These are phyloP conservation scores for Xylocopa sonorina DNA, from an alignment of 1,140 invertebrate genomes.

Conservation along the genomic window DNA sequence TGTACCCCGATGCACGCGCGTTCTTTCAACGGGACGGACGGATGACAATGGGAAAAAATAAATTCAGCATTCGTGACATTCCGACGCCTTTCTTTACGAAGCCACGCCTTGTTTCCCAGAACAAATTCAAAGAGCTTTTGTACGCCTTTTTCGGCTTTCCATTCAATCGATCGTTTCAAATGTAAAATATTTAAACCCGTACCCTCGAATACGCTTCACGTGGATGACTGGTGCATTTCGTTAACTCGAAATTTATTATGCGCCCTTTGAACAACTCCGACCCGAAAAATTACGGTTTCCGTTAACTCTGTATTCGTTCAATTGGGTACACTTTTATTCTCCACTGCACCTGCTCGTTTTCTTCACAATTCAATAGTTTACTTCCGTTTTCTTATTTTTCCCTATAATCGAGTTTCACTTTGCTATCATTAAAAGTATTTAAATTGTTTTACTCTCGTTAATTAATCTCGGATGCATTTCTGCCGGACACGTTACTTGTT, in stretches of 20 bases:
- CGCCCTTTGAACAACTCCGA: too few relatives aligned
- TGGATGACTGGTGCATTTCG: not conserved
- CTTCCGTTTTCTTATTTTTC: not conserved
- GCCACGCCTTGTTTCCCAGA: conserved; percentile 32
- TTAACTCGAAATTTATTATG: not conserved
- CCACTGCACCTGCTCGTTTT: too few relatives aligned
- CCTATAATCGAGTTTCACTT: too few relatives aligned
- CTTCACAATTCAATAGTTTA: too few relatives aligned
- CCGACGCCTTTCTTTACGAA: not conserved
- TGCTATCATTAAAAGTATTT: too few relatives aligned
- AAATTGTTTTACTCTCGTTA: too few relatives aligned
- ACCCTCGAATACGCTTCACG: not conserved
- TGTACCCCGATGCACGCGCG: not conserved
- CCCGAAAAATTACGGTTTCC: too few relatives aligned
- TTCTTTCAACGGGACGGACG: not conserved
- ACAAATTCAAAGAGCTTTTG: conserved; percentile 21
- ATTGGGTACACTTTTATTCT: too few relatives aligned
- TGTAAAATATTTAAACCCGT: not conserved
- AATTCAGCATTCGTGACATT: conserved; percentile 33
- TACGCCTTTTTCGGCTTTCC: not conserved
- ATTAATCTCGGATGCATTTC: too few relatives aligned
- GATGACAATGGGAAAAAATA: not conserved
- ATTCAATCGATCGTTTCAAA: not conserved
- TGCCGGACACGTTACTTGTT: too few relatives aligned
- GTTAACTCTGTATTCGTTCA: too few relatives aligned